Conservation (phyloP, 2,888 invertebrate genomes). For the Cerastoderma edule region DNA sequence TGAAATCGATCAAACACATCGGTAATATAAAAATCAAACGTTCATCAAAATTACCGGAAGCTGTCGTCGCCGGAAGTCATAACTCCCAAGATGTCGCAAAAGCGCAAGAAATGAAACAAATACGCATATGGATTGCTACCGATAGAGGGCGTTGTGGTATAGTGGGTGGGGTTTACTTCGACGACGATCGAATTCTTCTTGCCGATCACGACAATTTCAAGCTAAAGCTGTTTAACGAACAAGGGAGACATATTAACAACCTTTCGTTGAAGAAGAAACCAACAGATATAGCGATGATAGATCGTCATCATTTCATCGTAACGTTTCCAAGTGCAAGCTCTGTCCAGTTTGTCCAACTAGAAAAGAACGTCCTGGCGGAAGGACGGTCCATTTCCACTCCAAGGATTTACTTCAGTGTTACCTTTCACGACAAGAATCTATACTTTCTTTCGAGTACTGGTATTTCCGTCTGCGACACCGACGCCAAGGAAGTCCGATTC, state of each 20-base stretch:
- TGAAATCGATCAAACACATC: constrained; percentile 37
- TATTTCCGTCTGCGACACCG: constrained; percentile 38
- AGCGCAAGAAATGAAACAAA: constrained; percentile 27
- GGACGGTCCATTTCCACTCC: constrained; percentile 33
- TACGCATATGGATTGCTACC: constrained; percentile 47
- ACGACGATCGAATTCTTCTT: constrained; percentile 45
- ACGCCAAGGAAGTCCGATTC: constrained; percentile 40
- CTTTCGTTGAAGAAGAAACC: constrained; percentile 48
- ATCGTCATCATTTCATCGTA: constrained; percentile 20
- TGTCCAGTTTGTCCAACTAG: constrained; percentile 43
- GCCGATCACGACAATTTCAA: constrained; percentile 57
- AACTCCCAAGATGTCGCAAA: constrained; percentile 16
- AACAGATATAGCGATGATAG: constrained; percentile 45
- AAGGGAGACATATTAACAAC: constrained; percentile 37
- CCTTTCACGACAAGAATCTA: constrained; percentile 30
- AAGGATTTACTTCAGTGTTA: constrained; percentile 37
- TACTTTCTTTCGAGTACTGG: constrained; percentile 43
- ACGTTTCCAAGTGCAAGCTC: constrained; percentile 39
- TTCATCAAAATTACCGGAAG: constrained; percentile 32
- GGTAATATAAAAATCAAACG: constrained; percentile 47
- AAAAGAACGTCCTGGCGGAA: constrained; percentile 37
- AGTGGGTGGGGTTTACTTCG: constrained; percentile 49
- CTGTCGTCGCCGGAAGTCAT: constrained; percentile 27
- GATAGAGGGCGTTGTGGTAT: constrained; percentile 57
- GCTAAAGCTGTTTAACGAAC: constrained; percentile 43